These are phyloP conservation scores for Carlito syrichta DNA, from an alignment of 2,113 vertebrate genomes.

Conservation along the genomic window DNA sequence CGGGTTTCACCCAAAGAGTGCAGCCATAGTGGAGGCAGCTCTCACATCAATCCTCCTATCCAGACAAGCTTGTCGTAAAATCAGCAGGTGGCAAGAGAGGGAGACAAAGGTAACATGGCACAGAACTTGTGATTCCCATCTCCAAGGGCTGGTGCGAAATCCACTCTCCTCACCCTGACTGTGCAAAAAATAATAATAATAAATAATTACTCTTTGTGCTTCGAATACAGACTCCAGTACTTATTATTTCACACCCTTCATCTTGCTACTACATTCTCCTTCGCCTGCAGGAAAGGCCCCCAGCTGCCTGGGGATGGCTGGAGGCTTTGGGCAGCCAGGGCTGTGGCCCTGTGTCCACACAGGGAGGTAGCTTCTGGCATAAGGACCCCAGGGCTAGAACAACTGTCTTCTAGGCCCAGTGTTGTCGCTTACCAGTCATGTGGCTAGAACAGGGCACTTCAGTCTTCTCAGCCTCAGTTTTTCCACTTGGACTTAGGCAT, in stretches of 20 bases:
- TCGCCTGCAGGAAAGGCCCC: not conserved
- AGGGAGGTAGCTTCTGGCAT: accelerated
- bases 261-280: not conserved
- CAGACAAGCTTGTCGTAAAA: conserved; percentile 76
- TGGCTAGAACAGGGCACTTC: not conserved
- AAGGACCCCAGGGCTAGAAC: not conserved
- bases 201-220: not conserved
- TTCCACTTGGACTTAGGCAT: not conserved
- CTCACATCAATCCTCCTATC: conserved; percentile 83
- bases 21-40: conserved; percentile 76
- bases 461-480: not conserved
- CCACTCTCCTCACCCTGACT: not conserved
- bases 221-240: not conserved
- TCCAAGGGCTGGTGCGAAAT: conserved; percentile 60
- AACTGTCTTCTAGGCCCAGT: not conserved
- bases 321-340: not conserved
- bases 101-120: conserved; percentile 78
- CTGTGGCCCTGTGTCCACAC: accelerated
- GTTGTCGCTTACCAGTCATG: not conserved
- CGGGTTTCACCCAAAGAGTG: conserved; percentile 78
- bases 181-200: too few relatives aligned
- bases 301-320: not conserved
- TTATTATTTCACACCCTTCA: conserved; percentile 37
- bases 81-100: conserved; percentile 78
- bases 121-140: conserved; percentile 70